A percentile compares a stretch with the other conserved stretches of the same genome.
phyloP scores from a whole-genome alignment of 2,888 invertebrate species.

The Orthonevra nobilis region DNA sequence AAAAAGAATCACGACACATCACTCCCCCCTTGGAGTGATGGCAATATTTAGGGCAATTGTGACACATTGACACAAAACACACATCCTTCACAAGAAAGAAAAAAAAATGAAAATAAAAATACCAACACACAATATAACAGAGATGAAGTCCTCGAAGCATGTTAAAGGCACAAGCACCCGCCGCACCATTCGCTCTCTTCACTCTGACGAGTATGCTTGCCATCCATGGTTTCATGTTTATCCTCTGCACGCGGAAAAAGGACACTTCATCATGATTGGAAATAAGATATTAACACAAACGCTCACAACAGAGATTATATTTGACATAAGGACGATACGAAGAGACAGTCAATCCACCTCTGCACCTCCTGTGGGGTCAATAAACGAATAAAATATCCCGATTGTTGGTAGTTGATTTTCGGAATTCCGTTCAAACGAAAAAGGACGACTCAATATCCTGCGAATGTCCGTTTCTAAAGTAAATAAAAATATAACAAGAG shows the following conservation, averaged over 20 bases:
- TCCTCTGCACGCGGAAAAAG: conserved; percentile 54
- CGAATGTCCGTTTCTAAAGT: conserved; percentile 37
- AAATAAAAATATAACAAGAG: conserved; percentile 27
- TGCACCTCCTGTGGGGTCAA: conserved; percentile 66
- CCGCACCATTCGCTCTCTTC: neutral
- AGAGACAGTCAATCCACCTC: conserved; percentile 57
- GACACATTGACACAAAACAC: conserved; percentile 69
- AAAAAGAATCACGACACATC: conserved; percentile 28
- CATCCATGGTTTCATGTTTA: conserved; percentile 15
- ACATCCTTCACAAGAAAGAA: conserved; percentile 30
- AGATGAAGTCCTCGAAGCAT: conserved; percentile 37
- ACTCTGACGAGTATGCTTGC: neutral
- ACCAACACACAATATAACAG: conserved; percentile 14
- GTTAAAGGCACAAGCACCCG: no score
- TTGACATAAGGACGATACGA: conserved; percentile 49
- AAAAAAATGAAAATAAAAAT: no score
- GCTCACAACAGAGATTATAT: conserved; percentile 50
- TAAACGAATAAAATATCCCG: conserved; percentile 63
- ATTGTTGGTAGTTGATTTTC: conserved; percentile 57
- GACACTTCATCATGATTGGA: conserved; percentile 64
- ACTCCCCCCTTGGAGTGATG: conserved; percentile 34
- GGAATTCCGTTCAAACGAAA: conserved; percentile 42
- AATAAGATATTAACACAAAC: conserved; percentile 64
- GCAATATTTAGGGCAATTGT: conserved; percentile 55
- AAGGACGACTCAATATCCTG: conserved; percentile 35